phyloP scores from a whole-genome alignment of 2,797 vertebrate genomes.

The Hybognathus amarus region DNA sequence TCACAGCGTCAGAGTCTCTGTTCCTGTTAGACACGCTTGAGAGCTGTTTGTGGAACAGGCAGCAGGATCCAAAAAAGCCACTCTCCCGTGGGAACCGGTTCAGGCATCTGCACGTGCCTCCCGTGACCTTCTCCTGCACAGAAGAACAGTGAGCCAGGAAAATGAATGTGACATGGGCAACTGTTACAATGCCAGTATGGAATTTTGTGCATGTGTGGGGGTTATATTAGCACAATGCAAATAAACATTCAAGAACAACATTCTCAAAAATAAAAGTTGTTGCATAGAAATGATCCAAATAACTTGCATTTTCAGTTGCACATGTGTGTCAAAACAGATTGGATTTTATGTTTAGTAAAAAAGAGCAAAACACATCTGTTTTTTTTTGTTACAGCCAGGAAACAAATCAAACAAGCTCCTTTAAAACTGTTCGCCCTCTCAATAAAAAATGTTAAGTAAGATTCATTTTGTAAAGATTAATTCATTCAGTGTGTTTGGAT shows the following conservation, averaged over 20 bases:
- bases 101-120: constrained; percentile 40
- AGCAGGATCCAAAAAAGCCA: background rate
- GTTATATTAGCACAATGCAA: background rate
- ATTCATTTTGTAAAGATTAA: background rate
- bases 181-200: background rate
- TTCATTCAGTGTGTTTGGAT: too few species aligned
- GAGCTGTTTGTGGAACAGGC: constrained; percentile 10
- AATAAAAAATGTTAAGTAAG: background rate
- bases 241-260: background rate
- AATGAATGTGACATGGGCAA: background rate
- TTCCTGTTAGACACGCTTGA: constrained; percentile 35
- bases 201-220: background rate
- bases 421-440: too few species aligned
- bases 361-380: background rate
- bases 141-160: constrained; percentile 4
- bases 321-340: background rate
- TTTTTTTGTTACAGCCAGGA: too few species aligned
- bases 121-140: background rate
- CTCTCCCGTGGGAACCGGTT: constrained; percentile 22
- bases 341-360: background rate
- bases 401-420: too few species aligned
- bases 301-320: background rate
- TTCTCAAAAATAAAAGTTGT: background rate
- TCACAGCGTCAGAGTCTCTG: constrained; percentile 23
- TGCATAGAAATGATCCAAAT: background rate